A percentile compares a stretch with the other conserved stretches of the same genome.
Evolutionary conservation across 2,797 vertebrate genomes (phyloP).

Genomic region (Hippopotamyrus pictus): DNA sequence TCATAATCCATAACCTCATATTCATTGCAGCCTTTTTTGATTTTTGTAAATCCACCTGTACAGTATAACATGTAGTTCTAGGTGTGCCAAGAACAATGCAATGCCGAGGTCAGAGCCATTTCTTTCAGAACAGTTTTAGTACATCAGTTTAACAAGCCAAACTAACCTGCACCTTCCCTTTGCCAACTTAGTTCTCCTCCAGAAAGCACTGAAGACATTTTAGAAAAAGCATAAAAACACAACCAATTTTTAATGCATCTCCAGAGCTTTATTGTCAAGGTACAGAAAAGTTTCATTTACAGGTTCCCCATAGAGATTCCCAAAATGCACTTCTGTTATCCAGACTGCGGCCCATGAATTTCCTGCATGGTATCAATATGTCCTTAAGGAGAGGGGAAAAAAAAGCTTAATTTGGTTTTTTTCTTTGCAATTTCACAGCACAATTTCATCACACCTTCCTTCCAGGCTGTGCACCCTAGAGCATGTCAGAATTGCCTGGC

Average conservation of each 20-base stretch:
- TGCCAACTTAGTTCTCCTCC: not conserved
- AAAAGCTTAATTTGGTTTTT: not conserved
- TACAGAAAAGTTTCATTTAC: slow-evolving; percentile 7
- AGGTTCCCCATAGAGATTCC: slow-evolving; percentile 3
- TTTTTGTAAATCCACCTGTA: not conserved
- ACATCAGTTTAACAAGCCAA: not conserved
- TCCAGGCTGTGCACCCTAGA: slow-evolving; percentile 64
- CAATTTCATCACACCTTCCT: slow-evolving; percentile 27
- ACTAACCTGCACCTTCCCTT: not conserved
- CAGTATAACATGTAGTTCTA: not conserved
- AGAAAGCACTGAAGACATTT: not conserved
- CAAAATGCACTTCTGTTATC: slow-evolving; percentile 4
- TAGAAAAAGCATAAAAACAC: not conserved
- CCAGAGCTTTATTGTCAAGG: slow-evolving; percentile 17
- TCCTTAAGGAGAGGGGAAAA: slow-evolving; percentile 36
- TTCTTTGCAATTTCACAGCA: slow-evolving; percentile 46
- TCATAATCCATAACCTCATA: not conserved
- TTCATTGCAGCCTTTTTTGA: not conserved
- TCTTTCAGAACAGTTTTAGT: not conserved
- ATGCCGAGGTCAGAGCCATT: not conserved
- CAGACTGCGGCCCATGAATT: slow-evolving; percentile 55
- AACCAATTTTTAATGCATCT: not conserved
- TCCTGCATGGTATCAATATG: slow-evolving; percentile 60
- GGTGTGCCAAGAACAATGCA: not conserved
- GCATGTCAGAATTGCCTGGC: slow-evolving; percentile 50